Percentiles rank a stretch among this genome's conserved stretches.
Conservation (phyloP, 2,888 invertebrate genomes). For the Patella pellucida region DNA sequence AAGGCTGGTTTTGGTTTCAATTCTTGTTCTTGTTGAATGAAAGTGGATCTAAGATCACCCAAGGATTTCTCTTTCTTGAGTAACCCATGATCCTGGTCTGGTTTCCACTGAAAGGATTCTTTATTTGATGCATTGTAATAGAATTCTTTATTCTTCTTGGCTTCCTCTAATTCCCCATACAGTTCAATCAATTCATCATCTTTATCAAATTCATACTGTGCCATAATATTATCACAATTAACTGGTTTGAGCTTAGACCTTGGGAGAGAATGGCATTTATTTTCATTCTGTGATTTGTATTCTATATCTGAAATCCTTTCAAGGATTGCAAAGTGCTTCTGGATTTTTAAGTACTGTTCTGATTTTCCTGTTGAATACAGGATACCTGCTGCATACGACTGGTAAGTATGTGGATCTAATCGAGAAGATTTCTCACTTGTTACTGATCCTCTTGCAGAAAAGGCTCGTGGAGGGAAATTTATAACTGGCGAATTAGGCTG, state of each 20-base stretch:
- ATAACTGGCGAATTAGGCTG: constrained; percentile 5
- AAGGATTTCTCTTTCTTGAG: constrained; percentile 88
- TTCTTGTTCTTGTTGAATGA: constrained; percentile 33
- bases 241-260: not conserved
- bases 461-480: constrained; percentile 25
- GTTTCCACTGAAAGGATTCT: constrained; percentile 82
- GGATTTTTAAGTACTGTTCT: constrained; percentile 86
- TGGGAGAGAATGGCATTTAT: not conserved
- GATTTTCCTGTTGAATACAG: constrained; percentile 79
- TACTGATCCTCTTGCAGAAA: constrained; percentile 46
- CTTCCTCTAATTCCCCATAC: constrained; percentile 82
- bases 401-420: constrained; percentile 64
- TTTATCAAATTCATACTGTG: constrained; percentile 45
- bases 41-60: constrained; percentile 78
- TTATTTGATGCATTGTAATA: constrained; percentile 84
- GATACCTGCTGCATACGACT: constrained; percentile 71
- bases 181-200: constrained; percentile 83
- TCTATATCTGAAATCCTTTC: constrained; percentile 83
- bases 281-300: constrained; percentile 26
- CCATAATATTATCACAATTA: not conserved
- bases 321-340: constrained; percentile 86
- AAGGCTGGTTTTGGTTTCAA: constrained; percentile 12
- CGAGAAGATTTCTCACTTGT: constrained; percentile 61
- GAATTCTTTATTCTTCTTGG: constrained; percentile 87
- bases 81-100: constrained; percentile 80